These are phyloP conservation scores for Disparrhopalites patrizii DNA, from an alignment of 2,888 invertebrate species.

Conservation along the genomic window DNA sequence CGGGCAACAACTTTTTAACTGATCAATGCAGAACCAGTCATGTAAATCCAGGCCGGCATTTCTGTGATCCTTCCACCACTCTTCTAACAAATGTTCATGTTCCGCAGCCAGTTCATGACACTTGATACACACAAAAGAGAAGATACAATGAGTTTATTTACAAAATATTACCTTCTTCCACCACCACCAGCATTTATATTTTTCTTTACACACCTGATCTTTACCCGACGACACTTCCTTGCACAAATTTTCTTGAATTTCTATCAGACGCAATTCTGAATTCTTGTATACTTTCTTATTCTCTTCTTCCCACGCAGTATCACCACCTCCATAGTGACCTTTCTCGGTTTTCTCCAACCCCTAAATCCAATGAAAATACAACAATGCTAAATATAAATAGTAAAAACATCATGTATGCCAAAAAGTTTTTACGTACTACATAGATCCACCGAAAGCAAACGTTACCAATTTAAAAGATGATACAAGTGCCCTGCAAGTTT, in stretches of 20 bases:
- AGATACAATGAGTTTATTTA: neutral
- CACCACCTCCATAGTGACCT: constrained; percentile 88
- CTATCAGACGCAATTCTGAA: constrained; percentile 84
- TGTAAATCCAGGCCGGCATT: constrained; percentile 61
- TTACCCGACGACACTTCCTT: constrained; percentile 67
- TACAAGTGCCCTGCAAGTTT: constrained; percentile 68
- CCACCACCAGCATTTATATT: too few species aligned
- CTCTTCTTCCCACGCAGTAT: constrained; percentile 89
- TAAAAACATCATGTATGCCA: constrained; percentile 7
- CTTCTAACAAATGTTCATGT: constrained; percentile 73
- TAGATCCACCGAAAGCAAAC: neutral
- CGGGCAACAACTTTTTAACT: constrained; percentile 76
- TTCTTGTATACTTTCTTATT: constrained; percentile 74
- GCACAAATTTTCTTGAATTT: constrained; percentile 85
- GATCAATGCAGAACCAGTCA: constrained; percentile 73
- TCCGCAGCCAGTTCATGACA: constrained; percentile 82
- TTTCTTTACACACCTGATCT: constrained; percentile 54
- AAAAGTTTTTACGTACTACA: neutral
- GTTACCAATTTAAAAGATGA: constrained; percentile 68
- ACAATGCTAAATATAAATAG: constrained; percentile 24
- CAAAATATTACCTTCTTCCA: neutral
- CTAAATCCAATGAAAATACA: constrained; percentile 51
- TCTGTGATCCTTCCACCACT: constrained; percentile 79
- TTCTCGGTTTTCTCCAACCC: constrained; percentile 77
- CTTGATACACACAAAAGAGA: constrained; percentile 53